These are phyloP conservation scores for Chalcosyrphus nemorum DNA, from an alignment of 2,888 invertebrate genomes.

Conservation along the genomic window DNA sequence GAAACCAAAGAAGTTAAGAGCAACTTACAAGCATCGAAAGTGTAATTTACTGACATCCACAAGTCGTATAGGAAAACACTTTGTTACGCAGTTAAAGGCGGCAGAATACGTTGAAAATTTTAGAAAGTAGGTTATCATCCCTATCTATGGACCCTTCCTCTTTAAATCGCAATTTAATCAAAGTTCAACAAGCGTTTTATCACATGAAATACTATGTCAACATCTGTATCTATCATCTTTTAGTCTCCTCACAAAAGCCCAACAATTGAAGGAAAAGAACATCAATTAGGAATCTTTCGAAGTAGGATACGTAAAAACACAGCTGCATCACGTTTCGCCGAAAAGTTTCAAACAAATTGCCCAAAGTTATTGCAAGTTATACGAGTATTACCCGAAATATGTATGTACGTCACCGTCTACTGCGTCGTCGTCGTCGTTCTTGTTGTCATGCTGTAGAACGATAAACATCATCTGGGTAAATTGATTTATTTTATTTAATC, in stretches of 20 bases:
- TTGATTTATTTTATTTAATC: conserved; percentile 34
- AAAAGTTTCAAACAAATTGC: conserved; percentile 31
- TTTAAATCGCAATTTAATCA: no score
- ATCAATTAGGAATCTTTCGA: background rate
- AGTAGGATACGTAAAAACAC: background rate
- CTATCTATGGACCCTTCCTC: no score
- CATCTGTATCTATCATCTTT: background rate
- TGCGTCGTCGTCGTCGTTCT: no score
- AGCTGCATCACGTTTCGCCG: conserved; percentile 10
- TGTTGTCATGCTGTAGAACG: background rate
- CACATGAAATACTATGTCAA: background rate
- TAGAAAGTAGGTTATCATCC: no score
- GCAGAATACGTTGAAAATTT: no score
- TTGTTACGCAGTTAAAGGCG: no score
- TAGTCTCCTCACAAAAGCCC: background rate
- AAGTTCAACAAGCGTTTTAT: background rate
- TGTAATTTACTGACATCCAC: no score
- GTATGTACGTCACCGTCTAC: no score
- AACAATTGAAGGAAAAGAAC: background rate
- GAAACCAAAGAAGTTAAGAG: no score
- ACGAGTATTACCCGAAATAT: conserved; percentile 23
- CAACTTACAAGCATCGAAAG: no score
- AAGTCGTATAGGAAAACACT: no score
- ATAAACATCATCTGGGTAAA: conserved; percentile 30
- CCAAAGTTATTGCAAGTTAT: conserved; percentile 28